Evolutionary conservation across 2,888 invertebrate species (phyloP), one percentile per base, ranked within the genome.

Genomic region (Parthenolecanium corni): DNA sequence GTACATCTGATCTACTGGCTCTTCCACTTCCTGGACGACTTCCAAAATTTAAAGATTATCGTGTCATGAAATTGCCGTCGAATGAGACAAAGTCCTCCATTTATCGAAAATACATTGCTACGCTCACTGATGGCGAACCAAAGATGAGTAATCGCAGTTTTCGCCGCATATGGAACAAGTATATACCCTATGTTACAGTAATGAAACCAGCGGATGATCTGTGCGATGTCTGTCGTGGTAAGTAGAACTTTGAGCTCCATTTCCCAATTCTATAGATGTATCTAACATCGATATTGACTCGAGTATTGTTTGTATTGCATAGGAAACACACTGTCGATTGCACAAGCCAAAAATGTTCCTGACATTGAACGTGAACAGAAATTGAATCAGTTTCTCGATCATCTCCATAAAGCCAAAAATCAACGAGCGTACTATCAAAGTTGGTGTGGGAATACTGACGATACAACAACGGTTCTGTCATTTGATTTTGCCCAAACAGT

Each of bases 401-500:
- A 46, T 16, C 18, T 46, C n/a, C 16, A 46, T 14, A 11, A 14
- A 18, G 46, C 46, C 11, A 46, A 46, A 46, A 18, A 14, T 11
- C 46, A 46, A 46, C 11, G 46, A 18, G 20, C n/a, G 20, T 18
- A 18, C 11, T 46, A 46, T 1, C n/a, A 46, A 11, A 18, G 2
- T 11, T 46, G 46, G 46, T 3, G 46, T 46, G 46, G 18, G 20
- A 16, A 46, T 16, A 18, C 20, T 16, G 46, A 46, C 11, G n/a
- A n/a, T n/a, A n/a, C n/a, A n/a, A n/a, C 20, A n/a, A 46, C 21
- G 3, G 57, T 57, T 12, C 9, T 57, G 21, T 57, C 57, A 6
- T 24, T 57, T 1, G 24, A 57, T 24, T 57, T n/a, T 25, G 24
- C 44, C 14, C 24, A 44, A 40, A 36, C 11, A 6, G 44, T 57